A percentile compares a stretch with the other conserved stretches of the same genome.
phyloP scores from a whole-genome alignment of 1,140 invertebrate genomes.

The Drosophila orosa region DNA sequence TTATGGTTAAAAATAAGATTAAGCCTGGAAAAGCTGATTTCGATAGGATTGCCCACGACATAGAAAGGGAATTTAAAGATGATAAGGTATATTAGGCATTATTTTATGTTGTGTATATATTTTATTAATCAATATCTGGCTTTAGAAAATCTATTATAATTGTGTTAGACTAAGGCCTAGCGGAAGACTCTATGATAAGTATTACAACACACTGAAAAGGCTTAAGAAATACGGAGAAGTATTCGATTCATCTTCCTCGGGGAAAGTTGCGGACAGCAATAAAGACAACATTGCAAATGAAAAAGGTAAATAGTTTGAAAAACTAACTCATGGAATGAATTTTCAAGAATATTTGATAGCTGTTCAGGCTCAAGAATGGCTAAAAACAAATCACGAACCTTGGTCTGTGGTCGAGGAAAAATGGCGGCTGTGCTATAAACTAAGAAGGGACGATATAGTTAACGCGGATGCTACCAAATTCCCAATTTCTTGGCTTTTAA shows the following conservation, averaged over 20 bases:
- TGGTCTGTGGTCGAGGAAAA: slow-evolving; percentile 8
- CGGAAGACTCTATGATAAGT: slow-evolving; percentile 11
- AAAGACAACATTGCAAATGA: neutral
- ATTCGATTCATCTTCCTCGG: neutral
- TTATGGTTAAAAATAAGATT: slow-evolving; percentile 1
- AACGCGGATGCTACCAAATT: neutral
- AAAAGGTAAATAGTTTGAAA: neutral
- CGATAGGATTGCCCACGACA: neutral
- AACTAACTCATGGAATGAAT: neutral
- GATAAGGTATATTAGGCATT: neutral
- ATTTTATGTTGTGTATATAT: neutral
- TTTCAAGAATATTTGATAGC: neutral
- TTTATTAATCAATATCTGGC: neutral
- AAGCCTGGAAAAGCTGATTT: neutral
- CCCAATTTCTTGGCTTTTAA: neutral
- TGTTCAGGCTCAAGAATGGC: neutral
- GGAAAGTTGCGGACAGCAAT: neutral
- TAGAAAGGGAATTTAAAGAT: slow-evolving; percentile 5
- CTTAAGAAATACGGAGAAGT: slow-evolving; percentile 3
- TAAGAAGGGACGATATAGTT: slow-evolving; percentile 1
- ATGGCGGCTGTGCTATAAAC: neutral
- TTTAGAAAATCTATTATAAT: slow-evolving; percentile 11
- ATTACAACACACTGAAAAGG: slow-evolving; percentile 7
- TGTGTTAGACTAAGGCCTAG: neutral
- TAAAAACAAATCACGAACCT: neutral